Evolutionary conservation across 1,140 invertebrate species (phyloP).

Genomic region (Heliconius congener): DNA sequence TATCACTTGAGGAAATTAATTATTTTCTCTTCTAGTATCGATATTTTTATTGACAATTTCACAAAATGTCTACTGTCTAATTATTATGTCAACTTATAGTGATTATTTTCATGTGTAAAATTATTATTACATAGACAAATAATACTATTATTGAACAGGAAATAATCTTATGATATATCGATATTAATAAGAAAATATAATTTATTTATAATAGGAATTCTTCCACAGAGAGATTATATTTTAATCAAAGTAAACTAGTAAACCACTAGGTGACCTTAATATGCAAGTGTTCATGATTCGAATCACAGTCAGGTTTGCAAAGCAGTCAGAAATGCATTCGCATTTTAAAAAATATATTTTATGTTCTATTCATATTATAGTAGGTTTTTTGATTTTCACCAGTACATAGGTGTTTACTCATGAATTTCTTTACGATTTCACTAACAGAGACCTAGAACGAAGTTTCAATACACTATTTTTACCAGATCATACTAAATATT

Average conservation of each 20-base stretch:
- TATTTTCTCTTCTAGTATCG: neutral
- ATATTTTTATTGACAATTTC: neutral
- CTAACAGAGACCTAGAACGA: neutral
- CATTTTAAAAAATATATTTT: neutral
- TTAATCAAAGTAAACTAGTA: conserved; percentile 21
- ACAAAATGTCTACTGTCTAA: too few relatives aligned
- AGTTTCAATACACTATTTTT: too few relatives aligned
- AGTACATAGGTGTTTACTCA: neutral
- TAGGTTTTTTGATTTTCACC: neutral
- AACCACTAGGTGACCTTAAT: conserved; percentile 33
- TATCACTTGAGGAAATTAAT: neutral
- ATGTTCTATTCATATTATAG: neutral
- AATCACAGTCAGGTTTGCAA: conserved; percentile 28
- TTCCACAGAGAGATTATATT: conserved; percentile 12
- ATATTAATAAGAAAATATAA: neutral
- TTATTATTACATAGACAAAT: neutral
- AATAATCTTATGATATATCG: neutral
- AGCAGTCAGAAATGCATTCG: neutral
- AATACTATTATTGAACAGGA: neutral
- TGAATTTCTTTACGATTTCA: neutral
- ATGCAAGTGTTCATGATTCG: conserved; percentile 31
- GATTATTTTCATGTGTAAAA: neutral
- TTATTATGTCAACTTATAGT: neutral
- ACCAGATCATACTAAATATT: too few relatives aligned
- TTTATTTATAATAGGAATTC: neutral